Evolutionary conservation across 2,113 vertebrate species (phyloP), one percentile per base, ranked within the genome.

Genomic region (Neomonachus schauinslandi): DNA sequence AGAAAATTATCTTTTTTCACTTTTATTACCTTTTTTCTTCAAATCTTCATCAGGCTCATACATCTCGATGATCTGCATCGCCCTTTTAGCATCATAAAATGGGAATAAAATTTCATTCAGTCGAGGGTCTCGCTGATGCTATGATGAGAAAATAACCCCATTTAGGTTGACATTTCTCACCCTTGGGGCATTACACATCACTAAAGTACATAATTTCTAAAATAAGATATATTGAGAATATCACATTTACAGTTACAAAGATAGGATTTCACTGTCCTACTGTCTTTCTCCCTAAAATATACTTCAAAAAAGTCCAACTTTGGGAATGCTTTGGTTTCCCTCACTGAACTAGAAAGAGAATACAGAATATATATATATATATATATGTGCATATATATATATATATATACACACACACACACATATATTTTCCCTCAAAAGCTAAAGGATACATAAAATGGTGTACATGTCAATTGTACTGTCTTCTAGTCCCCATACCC

Each of bases 81-180:
- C 99, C 98, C 99, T 99, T 99, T 99, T 99, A 91, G 98, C 98
- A 97, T 99, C 99, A 97, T 99, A 99, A 98, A 99, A 99, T 4
- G 99, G 99, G 98, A 99, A 99, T 89, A 99, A 99, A 99, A 99
- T 99, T 99, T 99, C 99, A 92, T 99, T 99, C 98, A 99, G 98
- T 86, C 99, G 99, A 85, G 99, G 99, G 96, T 99, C 99, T 94
- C 99, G 99, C 97, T 99, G 99, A 98, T 99, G 99, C 99, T 99
- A 98, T 98, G 97, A 98, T 98, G 97, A 98, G 97, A 98, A 99
- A 98, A 98, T 94, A 98, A 98, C 0, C 46, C 74, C 95, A 97
- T 98, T 98, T 98, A 99, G 98, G 95, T 93, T 95, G 96, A 97
- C 86, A 49, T 63, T 95, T 97, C 96, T 97, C 1, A 55, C 46